Evolutionary conservation across 2,797 vertebrate species (phyloP).

Genomic region (Erethizon dorsatum): DNA sequence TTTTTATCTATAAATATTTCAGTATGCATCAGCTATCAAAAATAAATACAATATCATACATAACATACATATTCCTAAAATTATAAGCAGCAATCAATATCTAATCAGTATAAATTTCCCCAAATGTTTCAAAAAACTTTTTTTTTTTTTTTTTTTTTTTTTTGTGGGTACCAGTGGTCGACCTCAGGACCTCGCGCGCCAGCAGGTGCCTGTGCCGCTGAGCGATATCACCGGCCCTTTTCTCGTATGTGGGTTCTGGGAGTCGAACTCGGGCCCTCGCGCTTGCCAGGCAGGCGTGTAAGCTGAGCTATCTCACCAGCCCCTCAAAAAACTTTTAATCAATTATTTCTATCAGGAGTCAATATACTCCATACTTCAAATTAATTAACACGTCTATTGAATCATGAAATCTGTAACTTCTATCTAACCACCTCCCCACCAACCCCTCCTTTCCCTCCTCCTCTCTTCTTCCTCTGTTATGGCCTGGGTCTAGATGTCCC

Average conservation of each 20-base stretch:
- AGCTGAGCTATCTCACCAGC: no score
- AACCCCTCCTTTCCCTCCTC: neutral
- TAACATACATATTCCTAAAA: neutral
- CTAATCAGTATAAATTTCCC: neutral
- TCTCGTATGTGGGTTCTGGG: no score
- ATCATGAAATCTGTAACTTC: neutral
- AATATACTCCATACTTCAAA: neutral
- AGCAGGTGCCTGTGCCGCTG: no score
- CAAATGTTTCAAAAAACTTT: constrained; percentile 12
- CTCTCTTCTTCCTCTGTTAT: neutral
- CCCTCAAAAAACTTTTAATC: neutral
- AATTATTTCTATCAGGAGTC: neutral
- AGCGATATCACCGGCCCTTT: no score
- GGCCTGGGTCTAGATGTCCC: neutral
- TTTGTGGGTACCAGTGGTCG: no score
- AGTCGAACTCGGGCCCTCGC: no score
- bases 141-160: no score
- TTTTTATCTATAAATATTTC: constrained; percentile 22
- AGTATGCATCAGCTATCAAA: neutral
- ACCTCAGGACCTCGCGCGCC: no score
- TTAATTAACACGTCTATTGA: neutral
- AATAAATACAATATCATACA: neutral
- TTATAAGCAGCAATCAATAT: constrained; percentile 5
- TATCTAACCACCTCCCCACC: neutral
- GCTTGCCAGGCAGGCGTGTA: no score